phyloP scores from a whole-genome alignment of 1,140 invertebrate genomes.

The Drosophila albomicans region DNA sequence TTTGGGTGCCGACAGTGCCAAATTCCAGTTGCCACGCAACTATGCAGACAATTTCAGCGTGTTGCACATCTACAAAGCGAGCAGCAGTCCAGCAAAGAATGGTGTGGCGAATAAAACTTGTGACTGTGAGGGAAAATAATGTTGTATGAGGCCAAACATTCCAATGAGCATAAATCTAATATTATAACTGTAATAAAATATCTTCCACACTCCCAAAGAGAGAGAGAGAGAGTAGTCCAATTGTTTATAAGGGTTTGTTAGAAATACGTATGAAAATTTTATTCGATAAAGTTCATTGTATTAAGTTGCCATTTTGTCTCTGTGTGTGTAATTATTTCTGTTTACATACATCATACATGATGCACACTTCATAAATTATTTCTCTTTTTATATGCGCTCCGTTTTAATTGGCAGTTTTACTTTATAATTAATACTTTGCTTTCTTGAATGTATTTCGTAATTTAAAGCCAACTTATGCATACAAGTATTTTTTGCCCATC shows the following conservation, averaged over 20 bases:
- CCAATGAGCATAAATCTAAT: conserved; percentile 9
- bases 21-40: conserved; percentile 85
- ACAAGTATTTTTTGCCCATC: conserved; percentile 36
- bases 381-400: conserved; percentile 36
- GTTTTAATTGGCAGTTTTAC: conserved; percentile 28
- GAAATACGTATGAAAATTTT: conserved; percentile 84
- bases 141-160: conserved; percentile 26
- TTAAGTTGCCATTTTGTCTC: conserved; percentile 47
- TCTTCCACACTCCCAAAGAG: neutral
- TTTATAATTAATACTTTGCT: conserved; percentile 45
- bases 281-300: conserved; percentile 83
- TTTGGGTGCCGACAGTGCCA: conserved; percentile 88
- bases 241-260: conserved; percentile 63
- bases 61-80: conserved; percentile 79
- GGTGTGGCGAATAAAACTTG: conserved; percentile 16
- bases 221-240: conserved; percentile 7
- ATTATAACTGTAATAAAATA: conserved; percentile 7
- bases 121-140: conserved; percentile 18
- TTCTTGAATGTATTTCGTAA: conserved; percentile 35
- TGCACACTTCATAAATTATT: conserved; percentile 19
- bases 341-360: conserved; percentile 26
- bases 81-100: conserved; percentile 30
- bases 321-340: conserved; percentile 56
- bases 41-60: conserved; percentile 86
- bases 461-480: conserved; percentile 75